These are phyloP conservation scores for Rhinella marina DNA, from an alignment of 2,797 vertebrate species.

Conservation along the genomic window DNA sequence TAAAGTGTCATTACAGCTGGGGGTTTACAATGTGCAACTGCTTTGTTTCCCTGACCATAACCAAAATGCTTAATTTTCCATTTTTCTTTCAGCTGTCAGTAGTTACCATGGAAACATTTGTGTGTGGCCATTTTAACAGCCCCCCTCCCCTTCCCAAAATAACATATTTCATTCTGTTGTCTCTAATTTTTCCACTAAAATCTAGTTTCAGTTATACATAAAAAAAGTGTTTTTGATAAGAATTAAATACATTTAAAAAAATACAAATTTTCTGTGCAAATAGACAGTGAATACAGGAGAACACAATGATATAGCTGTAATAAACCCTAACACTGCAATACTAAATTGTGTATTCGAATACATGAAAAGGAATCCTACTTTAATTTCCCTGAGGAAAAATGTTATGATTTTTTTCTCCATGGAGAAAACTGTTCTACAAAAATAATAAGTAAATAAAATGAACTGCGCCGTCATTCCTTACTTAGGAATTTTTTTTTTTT, in stretches of 20 bases:
- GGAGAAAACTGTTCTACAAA: not conserved
- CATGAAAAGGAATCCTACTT: constrained; percentile 1
- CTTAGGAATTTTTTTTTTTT: not conserved
- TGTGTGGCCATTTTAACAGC: constrained; percentile 21
- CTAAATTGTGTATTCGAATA: not conserved
- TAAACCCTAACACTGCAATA: not conserved
- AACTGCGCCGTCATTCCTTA: not conserved
- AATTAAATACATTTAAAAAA: not conserved
- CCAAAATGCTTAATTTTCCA: constrained; percentile 38
- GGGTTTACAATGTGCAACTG: constrained; percentile 13
- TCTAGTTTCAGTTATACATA: not conserved
- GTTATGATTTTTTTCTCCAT: not conserved
- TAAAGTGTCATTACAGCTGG: not conserved
- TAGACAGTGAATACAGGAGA: not conserved
- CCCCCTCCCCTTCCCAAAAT: constrained; percentile 25
- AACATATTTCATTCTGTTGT: constrained; percentile 22
- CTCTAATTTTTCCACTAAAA: not conserved
- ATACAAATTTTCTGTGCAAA: not conserved
- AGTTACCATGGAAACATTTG: constrained; percentile 53
- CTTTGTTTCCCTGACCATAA: constrained; percentile 38
- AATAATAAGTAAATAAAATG: not conserved
- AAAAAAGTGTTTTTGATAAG: not conserved
- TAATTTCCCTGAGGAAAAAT: constrained; percentile 23
- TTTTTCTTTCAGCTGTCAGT: constrained; percentile 43
- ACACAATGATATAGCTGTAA: not conserved